Percentiles rank a stretch among this genome's conserved stretches.
Evolutionary conservation across 2,797 vertebrate genomes (phyloP).

Genomic region (Numenius phaeopus): DNA sequence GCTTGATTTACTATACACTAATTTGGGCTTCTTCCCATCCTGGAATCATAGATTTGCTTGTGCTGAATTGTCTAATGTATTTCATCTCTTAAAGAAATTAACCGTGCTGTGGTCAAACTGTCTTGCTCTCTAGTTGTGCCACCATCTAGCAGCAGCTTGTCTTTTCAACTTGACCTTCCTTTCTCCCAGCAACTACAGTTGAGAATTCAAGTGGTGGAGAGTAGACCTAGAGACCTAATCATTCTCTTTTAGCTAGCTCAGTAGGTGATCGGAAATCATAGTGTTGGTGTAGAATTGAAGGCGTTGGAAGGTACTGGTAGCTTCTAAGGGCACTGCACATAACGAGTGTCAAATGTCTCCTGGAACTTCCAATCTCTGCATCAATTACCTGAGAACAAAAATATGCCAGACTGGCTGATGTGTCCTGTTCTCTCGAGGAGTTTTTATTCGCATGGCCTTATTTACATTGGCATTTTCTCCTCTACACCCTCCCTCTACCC

Average conservation of each 20-base stretch:
- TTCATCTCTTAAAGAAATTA: not conserved
- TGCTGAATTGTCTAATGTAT: not conserved
- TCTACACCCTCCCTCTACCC: conserved; percentile 24
- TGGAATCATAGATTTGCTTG: not conserved
- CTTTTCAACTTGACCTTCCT: conserved; percentile 35
- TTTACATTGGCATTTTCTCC: conserved; percentile 60
- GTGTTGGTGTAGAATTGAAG: not conserved
- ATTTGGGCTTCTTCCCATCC: not conserved
- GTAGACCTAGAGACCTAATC: not conserved
- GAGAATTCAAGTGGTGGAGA: not conserved
- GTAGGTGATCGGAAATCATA: not conserved
- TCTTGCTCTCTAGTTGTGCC: not conserved
- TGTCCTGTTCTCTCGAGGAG: conserved; percentile 17
- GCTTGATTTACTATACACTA: not conserved
- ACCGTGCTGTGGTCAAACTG: not conserved
- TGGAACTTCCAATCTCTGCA: not conserved
- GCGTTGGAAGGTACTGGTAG: not conserved
- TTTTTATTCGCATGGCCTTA: conserved; percentile 83
- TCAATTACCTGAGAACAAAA: conserved; percentile 1
- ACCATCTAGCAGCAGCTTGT: not conserved
- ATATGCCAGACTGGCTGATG: not conserved
- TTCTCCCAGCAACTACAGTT: not conserved
- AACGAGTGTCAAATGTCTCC: not conserved
- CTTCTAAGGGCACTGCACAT: not conserved
- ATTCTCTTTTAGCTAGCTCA: not conserved